Evolutionary conservation across 2,113 vertebrate genomes (phyloP).

Genomic region (Vulpes vulpes): DNA sequence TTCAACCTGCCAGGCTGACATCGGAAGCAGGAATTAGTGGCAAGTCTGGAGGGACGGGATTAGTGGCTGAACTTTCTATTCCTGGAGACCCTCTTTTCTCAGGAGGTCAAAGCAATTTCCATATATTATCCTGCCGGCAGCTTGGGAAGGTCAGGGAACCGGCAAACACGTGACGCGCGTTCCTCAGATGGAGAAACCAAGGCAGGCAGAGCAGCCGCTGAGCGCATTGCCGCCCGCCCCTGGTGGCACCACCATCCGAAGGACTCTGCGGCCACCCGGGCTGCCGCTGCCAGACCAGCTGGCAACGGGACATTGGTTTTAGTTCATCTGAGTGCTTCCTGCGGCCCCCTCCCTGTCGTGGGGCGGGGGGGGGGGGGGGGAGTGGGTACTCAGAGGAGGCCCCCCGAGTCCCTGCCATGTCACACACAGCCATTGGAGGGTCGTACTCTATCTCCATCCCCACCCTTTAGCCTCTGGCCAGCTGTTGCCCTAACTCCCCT

Average conservation of each 20-base stretch:
- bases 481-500: background rate
- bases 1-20: slow-evolving; percentile 81
- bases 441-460: background rate
- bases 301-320: background rate
- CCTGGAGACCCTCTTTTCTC: slow-evolving; percentile 83
- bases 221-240: background rate
- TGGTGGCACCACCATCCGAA: background rate
- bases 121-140: slow-evolving; percentile 84
- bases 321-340: background rate
- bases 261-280: background rate
- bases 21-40: slow-evolving; percentile 81
- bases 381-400: background rate
- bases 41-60: slow-evolving; percentile 82
- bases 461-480: background rate
- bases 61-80: slow-evolving; percentile 84
- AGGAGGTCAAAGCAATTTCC: slow-evolving; percentile 86
- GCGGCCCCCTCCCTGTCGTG: too few relatives aligned
- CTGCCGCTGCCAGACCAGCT: background rate
- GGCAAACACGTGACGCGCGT: slow-evolving; percentile 22
- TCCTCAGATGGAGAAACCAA: slow-evolving; percentile 77
- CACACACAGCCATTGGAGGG: background rate
- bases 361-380: background rate
- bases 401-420: background rate
- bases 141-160: slow-evolving; percentile 80
- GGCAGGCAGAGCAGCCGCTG: slow-evolving; percentile 45